A percentile compares a stretch with the other conserved stretches of the same genome.
These are phyloP conservation scores for Phrynosoma platyrhinos DNA, from an alignment of 2,113 vertebrate species.

Conservation along the genomic window DNA sequence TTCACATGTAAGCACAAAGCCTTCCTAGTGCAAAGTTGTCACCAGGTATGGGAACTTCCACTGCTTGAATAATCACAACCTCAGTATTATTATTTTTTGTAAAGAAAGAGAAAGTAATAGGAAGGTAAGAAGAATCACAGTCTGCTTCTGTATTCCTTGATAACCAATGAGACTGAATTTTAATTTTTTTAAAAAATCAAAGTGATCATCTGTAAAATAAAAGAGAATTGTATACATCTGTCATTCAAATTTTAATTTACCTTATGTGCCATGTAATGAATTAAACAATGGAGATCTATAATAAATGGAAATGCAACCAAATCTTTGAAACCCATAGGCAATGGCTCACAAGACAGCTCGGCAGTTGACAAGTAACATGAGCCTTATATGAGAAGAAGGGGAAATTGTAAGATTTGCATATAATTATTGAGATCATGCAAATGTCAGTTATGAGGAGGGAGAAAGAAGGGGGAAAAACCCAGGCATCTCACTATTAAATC, in stretches of 20 bases:
- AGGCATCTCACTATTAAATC: constrained; percentile 89
- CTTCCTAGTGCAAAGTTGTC: constrained; percentile 75
- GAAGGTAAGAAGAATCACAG: constrained; percentile 66
- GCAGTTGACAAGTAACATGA: constrained; percentile 89
- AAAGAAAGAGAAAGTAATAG: constrained; percentile 64
- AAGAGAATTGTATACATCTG: constrained; percentile 76
- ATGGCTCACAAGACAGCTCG: constrained; percentile 86
- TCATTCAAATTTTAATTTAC: constrained; percentile 87
- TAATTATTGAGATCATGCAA: constrained; percentile 92
- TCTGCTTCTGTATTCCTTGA: constrained; percentile 57
- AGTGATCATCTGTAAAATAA: constrained; percentile 77
- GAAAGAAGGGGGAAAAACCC: constrained; percentile 75
- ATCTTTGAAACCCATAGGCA: constrained; percentile 84
- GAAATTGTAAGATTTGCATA: constrained; percentile 89
- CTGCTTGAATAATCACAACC: constrained; percentile 60
- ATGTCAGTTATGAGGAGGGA: constrained; percentile 85
- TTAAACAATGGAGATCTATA: constrained; percentile 85
- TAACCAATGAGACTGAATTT: constrained; percentile 71
- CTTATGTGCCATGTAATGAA: constrained; percentile 80
- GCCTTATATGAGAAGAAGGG: constrained; percentile 89
- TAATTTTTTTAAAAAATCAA: constrained; percentile 77
- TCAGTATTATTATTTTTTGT: constrained; percentile 44
- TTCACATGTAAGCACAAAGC: constrained; percentile 67
- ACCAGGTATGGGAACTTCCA: constrained; percentile 65
- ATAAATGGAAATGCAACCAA: constrained; percentile 87